phyloP scores from a whole-genome alignment of 2,888 invertebrate genomes.

The Drosophila birchii region DNA sequence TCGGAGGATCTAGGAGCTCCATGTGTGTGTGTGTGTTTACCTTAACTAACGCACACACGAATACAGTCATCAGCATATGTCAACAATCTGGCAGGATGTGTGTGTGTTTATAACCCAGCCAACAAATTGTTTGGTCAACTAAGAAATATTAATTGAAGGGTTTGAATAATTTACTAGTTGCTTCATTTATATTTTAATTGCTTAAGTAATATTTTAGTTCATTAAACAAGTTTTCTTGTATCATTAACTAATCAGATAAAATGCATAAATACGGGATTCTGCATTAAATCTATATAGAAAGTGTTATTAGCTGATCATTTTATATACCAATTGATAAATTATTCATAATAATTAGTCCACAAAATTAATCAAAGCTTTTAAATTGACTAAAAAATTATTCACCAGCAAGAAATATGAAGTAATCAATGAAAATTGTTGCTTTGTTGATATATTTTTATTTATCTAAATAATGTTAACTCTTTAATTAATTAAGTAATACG shows the following conservation, averaged over 20 bases:
- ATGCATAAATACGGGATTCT: no score
- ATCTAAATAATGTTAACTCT: no score
- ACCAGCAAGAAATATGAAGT: no score
- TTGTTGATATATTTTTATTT: no score
- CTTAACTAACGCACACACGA: slow-evolving; percentile 6
- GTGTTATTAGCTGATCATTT: not conserved
- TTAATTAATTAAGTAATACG: no score
- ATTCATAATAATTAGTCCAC: not conserved
- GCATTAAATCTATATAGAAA: not conserved
- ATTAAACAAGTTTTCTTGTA: not conserved
- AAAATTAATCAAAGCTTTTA: not conserved
- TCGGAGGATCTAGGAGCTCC: slow-evolving; percentile 4
- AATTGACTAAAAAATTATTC: not conserved
- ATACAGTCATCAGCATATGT: slow-evolving; percentile 42
- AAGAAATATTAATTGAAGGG: slow-evolving; percentile 16
- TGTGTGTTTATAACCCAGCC: slow-evolving; percentile 6
- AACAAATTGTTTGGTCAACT: slow-evolving; percentile 16
- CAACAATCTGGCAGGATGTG: slow-evolving; percentile 19
- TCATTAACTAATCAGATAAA: not conserved
- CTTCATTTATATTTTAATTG: not conserved
- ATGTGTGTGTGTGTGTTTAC: slow-evolving; percentile 17
- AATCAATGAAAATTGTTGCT: no score
- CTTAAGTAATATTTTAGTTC: not conserved
- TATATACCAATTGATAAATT: not conserved
- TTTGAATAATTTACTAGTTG: not conserved